phyloP scores from a whole-genome alignment of 2,113 vertebrate species.

The Carassius auratus region DNA sequence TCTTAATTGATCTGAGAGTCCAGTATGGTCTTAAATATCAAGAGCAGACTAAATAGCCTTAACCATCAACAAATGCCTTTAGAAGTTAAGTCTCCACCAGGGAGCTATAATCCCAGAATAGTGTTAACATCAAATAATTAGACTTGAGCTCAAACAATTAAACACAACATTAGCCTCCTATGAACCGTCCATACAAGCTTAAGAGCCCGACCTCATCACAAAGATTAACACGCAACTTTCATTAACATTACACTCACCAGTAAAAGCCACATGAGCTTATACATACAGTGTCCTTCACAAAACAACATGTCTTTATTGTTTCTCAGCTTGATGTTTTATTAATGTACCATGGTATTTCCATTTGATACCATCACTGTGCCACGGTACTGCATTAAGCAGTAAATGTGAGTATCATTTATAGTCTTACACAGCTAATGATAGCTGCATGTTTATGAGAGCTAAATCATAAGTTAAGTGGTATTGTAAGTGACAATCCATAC shows the following conservation, averaged over 20 bases:
- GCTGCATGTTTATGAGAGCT: too few species aligned
- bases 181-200: background rate
- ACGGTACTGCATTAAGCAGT: too few species aligned
- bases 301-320: background rate
- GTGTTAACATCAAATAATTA: constrained; percentile 25
- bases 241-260: background rate
- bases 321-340: background rate
- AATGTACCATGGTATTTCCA: background rate
- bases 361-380: too few species aligned
- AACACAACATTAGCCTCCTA: background rate
- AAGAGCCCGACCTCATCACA: background rate
- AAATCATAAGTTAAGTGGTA: too few species aligned
- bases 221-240: background rate
- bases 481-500: too few species aligned
- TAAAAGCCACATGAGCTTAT: background rate
- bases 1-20: constrained; percentile 1
- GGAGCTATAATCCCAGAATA: constrained; percentile 12
- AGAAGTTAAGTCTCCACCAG: constrained; percentile 3
- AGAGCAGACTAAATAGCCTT: constrained; percentile 4
- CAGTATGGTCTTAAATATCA: constrained; percentile 1
- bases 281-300: background rate
- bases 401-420: too few species aligned
- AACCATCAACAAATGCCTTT: background rate
- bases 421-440: too few species aligned
- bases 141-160: constrained; percentile 4